Base-by-base conservation (phyloP, 2,888 invertebrate species). In the Phyllotreta striolata region DNA sequence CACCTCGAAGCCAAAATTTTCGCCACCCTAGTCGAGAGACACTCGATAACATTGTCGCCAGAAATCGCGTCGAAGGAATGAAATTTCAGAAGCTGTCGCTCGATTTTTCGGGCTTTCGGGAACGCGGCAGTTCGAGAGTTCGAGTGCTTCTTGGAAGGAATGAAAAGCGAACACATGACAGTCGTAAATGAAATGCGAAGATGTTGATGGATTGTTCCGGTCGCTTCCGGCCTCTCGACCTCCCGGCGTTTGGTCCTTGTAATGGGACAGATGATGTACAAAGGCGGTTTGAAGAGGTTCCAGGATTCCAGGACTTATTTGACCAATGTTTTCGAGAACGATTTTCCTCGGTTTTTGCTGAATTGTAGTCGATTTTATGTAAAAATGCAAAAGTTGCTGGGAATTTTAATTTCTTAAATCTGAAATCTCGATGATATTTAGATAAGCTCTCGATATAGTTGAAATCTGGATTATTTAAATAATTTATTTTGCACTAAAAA, bases 41-140 rank as follows among this genome's bases (percentile, higher is more conserved):
- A 68, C 62, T 51, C 58, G 71, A 71, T 70, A 68, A 69, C 69
- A 64, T 62, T 70, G 70, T 70, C 70, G 70, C 69, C 65, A 61
- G 55, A 57, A 59, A 41, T 49, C 39, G 52, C 37, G 52, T 40
- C 40, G 41, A 34, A 52, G 58, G 63, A 66, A 57, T 60, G 55
- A 66, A 66, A 66, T 66, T 66, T 66, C 63, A 62, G 57, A 46
- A 54, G 43, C 52, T 47, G 37, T 9, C 47, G 40, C 59, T 66
- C 65, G 49, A 58, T 55, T 65, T n/a, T 65, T 62, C 65, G 58
- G 47, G 49, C 54, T 40, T 37, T 47, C 58, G 57, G 65, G 65
- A 62, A 65, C 57, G 54, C 43, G 41, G 40, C 37, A 38, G 12
- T 14, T n/a, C 57, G 39, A 47, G 41, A 46, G 58, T 59, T 62